Conservation (phyloP, 2,888 invertebrate genomes). For the Eudemis profundana region DNA sequence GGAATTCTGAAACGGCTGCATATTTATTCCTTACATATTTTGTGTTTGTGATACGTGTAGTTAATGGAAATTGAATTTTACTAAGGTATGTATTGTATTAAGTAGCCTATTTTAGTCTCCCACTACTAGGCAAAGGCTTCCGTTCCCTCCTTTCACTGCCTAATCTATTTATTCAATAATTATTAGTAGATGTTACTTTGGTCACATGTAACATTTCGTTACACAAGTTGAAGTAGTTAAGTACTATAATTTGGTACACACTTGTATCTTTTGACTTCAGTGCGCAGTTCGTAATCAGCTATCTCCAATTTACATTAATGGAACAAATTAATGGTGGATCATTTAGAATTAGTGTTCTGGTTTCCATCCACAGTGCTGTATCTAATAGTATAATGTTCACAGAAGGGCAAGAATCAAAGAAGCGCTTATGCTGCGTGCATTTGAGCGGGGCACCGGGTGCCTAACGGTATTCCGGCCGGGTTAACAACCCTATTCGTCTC, state of each 20-base stretch:
- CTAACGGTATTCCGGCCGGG: constrained; percentile 55
- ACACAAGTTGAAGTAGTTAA: no score
- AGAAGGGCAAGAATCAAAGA: constrained; percentile 37
- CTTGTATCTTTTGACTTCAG: background rate
- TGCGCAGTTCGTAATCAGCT: background rate
- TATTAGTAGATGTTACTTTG: no score
- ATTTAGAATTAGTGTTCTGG: background rate
- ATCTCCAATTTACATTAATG: constrained; percentile 2
- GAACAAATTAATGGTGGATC: constrained; percentile 1
- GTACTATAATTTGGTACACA: background rate
- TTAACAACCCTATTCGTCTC: constrained; percentile 57
- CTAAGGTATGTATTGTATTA: no score
- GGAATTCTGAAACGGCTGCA: no score
- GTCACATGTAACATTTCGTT: no score
- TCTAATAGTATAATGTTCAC: constrained; percentile 28
- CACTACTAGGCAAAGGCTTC: no score
- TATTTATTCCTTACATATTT: no score
- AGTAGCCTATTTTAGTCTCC: no score
- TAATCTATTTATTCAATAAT: no score
- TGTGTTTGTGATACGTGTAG: no score
- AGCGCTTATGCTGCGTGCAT: constrained; percentile 45
- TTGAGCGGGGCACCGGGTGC: constrained; percentile 48
- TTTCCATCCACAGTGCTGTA: constrained; percentile 12
- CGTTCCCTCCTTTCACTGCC: no score
- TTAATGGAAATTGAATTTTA: no score